Evolutionary conservation across 2,888 invertebrate genomes (phyloP).

Genomic region (Pyrocoelia pectoralis): DNA sequence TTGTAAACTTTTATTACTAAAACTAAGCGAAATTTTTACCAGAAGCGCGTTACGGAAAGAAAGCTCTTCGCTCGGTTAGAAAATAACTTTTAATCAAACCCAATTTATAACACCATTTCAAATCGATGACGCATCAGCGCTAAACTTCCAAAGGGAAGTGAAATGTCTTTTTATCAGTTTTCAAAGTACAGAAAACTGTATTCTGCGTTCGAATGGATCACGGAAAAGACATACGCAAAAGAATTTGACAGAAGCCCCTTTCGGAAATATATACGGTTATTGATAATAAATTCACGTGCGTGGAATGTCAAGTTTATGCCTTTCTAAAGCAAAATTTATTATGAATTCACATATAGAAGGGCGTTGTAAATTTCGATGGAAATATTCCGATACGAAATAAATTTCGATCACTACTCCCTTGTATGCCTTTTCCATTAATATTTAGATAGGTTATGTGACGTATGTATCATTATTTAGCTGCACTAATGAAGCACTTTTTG

Average conservation of each 20-base stretch:
- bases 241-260: slow-evolving; percentile 19
- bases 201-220: neutral
- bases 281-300: slow-evolving; percentile 28
- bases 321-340: slow-evolving; percentile 27
- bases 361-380: too few relatives aligned
- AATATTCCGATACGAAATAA: too few relatives aligned
- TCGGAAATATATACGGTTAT: slow-evolving; percentile 23
- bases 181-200: neutral
- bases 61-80: neutral
- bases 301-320: slow-evolving; percentile 21
- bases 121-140: neutral
- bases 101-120: neutral
- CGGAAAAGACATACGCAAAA: slow-evolving; percentile 14
- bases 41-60: too few relatives aligned
- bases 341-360: too few relatives aligned
- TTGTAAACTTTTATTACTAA: neutral
- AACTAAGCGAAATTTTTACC: neutral
- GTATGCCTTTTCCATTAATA: too few relatives aligned
- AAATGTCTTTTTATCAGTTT: neutral
- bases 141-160: neutral
- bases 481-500: too few relatives aligned
- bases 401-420: too few relatives aligned
- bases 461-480: too few relatives aligned
- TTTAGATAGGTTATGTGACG: too few relatives aligned
- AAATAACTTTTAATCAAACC: neutral